Base-by-base conservation (phyloP, 1,140 invertebrate genomes). In the Drosophila triauraria region DNA sequence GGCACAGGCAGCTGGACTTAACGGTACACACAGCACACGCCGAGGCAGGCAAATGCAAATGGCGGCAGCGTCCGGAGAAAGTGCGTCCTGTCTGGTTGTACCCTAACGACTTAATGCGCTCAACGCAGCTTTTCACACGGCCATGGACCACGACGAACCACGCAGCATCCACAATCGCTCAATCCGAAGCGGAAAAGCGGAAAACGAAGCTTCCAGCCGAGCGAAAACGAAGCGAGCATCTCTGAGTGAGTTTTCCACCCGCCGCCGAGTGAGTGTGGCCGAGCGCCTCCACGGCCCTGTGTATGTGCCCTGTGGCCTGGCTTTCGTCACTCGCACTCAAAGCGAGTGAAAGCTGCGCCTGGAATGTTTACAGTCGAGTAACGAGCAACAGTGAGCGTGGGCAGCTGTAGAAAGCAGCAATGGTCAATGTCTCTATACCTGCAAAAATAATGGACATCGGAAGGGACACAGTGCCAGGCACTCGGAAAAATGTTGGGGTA, bases 31-130 rank as follows among this genome's bases (percentile, higher is more conserved):
- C 72, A 82, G 82, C 85, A 85, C 72, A 82, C 86, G 86, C 75
- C 74, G 81, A 79, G 71, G 65, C 70, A 75, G 67, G 67, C 75
- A 58, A 80, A 75, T 59, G 67, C 75, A 58, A 80, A 75, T 64
- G 78, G 81, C 85, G 79, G 50, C 86, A 91, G 70, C 82, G 53
- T 56, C 84, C 75, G 78, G 70, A 61, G 75, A 75, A 77, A 74
- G 76, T 88, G 90, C 90, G 90, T 91, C 90, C 90, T 90, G 64
- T 81, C 90, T 91, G 90, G 90, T 91, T 91, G 90, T 90, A 90
- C 82, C 88, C 88, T 86, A 85, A 88, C 90, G 84, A 91, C 90
- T 91, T 91, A 91, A 91, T 91, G 88, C 88, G 88, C 88, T 91
- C 88, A 85, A 88, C 85, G 76, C 82, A 90, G 82, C 82, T 91